These are phyloP conservation scores for Porites lobata DNA, from an alignment of 92 coral and sea anemone species.

Conservation along the genomic window DNA sequence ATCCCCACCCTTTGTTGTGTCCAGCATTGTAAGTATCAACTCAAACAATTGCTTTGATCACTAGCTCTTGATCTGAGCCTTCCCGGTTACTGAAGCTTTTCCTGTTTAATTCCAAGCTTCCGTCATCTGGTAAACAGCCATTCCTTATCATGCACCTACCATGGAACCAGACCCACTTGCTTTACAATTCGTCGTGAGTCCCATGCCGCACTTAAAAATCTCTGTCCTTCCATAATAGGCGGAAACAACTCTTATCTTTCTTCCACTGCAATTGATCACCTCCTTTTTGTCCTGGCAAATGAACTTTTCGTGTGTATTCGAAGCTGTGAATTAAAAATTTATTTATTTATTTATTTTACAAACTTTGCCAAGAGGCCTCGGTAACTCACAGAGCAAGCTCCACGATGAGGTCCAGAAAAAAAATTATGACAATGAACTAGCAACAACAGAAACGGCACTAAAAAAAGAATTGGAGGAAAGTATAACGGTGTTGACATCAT, in stretches of 20 bases:
- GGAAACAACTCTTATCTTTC: background rate
- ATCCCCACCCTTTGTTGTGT: too few relatives aligned
- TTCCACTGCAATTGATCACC: background rate
- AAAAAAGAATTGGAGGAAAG: too few relatives aligned
- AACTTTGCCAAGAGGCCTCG: too few relatives aligned
- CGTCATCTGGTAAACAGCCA: background rate
- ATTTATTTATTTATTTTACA: too few relatives aligned
- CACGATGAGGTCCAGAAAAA: too few relatives aligned
- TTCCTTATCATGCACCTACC: background rate
- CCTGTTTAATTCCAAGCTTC: background rate
- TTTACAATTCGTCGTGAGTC: constrained; percentile 7
- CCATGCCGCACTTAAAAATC: background rate
- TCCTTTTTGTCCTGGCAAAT: constrained; percentile 9
- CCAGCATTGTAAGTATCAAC: too few relatives aligned
- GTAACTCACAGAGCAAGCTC: too few relatives aligned
- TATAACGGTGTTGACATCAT: too few relatives aligned
- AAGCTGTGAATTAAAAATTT: background rate
- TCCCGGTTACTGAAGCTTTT: background rate
- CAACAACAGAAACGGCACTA: too few relatives aligned
- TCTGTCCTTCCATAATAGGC: constrained; percentile 9
- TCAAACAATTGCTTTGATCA: too few relatives aligned
- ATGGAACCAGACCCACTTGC: background rate
- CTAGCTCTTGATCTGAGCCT: too few relatives aligned
- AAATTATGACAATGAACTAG: too few relatives aligned
- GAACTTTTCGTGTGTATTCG: background rate